These are phyloP conservation scores for Dendroctonus ponderosae DNA, from an alignment of 1,140 invertebrate genomes.

Conservation along the genomic window DNA sequence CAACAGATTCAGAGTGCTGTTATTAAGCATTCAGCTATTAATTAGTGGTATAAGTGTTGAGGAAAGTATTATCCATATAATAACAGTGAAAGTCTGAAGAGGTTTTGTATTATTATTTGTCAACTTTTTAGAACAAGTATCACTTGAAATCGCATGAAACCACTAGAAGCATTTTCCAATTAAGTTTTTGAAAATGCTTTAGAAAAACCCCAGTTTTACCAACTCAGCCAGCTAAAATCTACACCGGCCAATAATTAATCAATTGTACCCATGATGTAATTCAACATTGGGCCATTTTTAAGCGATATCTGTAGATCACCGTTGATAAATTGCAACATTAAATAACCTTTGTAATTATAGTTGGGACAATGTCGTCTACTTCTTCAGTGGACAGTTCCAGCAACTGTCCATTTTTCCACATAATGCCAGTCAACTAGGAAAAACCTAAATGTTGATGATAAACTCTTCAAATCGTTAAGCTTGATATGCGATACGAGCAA, in stretches of 20 bases:
- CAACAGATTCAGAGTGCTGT: constrained; percentile 11
- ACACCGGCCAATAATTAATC: not conserved
- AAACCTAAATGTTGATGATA: no score
- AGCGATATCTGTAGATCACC: no score
- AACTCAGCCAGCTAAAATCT: not conserved
- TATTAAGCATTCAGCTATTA: constrained; percentile 11
- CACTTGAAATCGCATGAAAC: no score
- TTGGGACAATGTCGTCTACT: no score
- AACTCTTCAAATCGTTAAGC: no score
- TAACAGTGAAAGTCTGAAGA: constrained; percentile 12
- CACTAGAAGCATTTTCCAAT: not conserved
- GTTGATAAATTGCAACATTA: no score
- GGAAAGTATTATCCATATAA: constrained; percentile 16
- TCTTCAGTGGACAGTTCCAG: no score
- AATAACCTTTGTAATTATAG: no score
- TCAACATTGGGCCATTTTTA: not conserved
- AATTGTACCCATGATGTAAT: not conserved
- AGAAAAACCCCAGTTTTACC: not conserved
- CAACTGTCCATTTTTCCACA: no score
- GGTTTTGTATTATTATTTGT: constrained; percentile 2
- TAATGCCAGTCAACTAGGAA: no score
- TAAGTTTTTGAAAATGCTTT: not conserved
- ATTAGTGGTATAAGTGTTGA: constrained; percentile 16
- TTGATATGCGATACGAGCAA: no score
- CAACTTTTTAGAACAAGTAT: not conserved